A percentile compares a stretch with the other conserved stretches of the same genome.
phyloP scores from a whole-genome alignment of 2,113 vertebrate species.

The Aptenodytes patagonicus region DNA sequence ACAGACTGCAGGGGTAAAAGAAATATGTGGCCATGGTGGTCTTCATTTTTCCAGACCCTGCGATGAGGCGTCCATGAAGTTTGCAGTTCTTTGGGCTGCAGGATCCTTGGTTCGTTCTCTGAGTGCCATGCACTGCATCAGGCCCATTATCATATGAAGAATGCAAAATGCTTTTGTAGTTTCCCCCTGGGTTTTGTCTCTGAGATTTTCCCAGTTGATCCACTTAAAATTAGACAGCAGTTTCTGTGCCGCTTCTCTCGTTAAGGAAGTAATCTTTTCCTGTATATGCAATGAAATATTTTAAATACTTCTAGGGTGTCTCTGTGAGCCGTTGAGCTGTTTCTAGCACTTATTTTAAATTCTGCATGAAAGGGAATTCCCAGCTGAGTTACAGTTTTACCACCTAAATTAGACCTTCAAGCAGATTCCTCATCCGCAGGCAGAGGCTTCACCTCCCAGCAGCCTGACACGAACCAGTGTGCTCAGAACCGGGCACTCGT shows the following conservation, averaged over 20 bases:
- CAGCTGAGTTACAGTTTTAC: not conserved
- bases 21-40: not conserved
- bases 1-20: not conserved
- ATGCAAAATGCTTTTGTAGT: not conserved
- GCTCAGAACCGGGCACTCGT: constrained; percentile 30
- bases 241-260: not conserved
- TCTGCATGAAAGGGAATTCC: constrained; percentile 18
- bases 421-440: not conserved
- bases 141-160: not conserved
- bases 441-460: not conserved
- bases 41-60: not conserved
- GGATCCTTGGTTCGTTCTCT: rapidly evolving
- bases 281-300: not conserved
- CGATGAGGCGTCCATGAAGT: not conserved
- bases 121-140: not conserved
- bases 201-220: not conserved
- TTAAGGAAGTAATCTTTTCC: not conserved
- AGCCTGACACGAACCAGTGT: constrained; percentile 52
- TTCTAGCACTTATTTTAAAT: not conserved
- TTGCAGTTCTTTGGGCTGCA: not conserved
- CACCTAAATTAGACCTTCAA: constrained; percentile 18
- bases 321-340: not conserved
- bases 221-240: not conserved
- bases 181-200: not conserved
- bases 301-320: not conserved